Evolutionary conservation across 2,113 vertebrate genomes (phyloP).

Genomic region (Benitochromis conjunctus): DNA sequence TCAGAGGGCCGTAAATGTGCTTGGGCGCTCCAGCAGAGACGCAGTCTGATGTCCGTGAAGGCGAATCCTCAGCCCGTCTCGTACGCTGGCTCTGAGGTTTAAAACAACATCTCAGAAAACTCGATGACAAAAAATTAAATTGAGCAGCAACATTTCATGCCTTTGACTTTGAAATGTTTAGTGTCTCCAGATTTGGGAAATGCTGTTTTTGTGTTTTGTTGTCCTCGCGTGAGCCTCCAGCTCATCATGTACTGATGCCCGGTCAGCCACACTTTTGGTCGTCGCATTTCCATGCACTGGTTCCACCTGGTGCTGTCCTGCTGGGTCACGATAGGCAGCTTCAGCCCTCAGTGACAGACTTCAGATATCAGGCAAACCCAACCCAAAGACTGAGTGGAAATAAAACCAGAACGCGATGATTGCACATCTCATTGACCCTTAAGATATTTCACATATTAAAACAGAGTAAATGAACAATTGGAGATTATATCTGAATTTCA

Average conservation of each 20-base stretch:
- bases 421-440: no score
- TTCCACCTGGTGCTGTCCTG: not conserved
- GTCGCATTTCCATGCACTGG: not conserved
- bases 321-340: not conserved
- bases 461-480: not conserved
- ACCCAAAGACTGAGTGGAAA: not conserved
- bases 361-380: not conserved
- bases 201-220: not conserved
- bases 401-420: not conserved
- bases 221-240: no score
- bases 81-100: not conserved
- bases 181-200: not conserved
- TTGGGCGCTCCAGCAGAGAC: not conserved
- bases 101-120: not conserved
- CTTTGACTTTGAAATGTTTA: not conserved
- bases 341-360: not conserved
- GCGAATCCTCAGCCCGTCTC: not conserved
- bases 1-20: not conserved
- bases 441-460: fast-evolving
- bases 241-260: not conserved
- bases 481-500: no score
- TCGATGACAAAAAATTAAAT: not conserved
- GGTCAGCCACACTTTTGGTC: not conserved
- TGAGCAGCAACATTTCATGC: not conserved
- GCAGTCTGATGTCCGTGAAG: not conserved